phyloP scores from a whole-genome alignment of 2,888 invertebrate genomes.

The Caenorhabditis plicata region DNA sequence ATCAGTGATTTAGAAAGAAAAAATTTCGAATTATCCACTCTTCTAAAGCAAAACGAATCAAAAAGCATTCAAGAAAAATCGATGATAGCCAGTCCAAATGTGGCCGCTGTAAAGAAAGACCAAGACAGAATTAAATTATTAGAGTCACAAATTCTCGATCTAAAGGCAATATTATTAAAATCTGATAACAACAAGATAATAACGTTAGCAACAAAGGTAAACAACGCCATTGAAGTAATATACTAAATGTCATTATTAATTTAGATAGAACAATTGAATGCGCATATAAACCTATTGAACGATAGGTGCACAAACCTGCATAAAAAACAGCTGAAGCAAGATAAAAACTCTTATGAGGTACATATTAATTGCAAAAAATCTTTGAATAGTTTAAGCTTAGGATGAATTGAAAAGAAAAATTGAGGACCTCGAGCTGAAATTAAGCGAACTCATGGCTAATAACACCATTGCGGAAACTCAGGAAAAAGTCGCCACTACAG shows the following conservation, averaged over 20 bases:
- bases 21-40: constrained; percentile 38
- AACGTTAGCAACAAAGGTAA: constrained; percentile 61
- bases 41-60: constrained; percentile 37
- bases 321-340: constrained; percentile 48
- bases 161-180: constrained; percentile 55
- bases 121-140: constrained; percentile 45
- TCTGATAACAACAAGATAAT: constrained; percentile 64
- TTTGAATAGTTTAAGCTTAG: constrained; percentile 29
- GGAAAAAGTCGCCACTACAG: constrained; percentile 50
- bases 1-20: constrained; percentile 58
- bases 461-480: constrained; percentile 37
- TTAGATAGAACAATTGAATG: constrained; percentile 58
- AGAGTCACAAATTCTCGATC: constrained; percentile 44
- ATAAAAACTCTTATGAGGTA: too few species aligned
- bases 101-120: constrained; percentile 43
- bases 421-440: constrained; percentile 57
- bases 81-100: constrained; percentile 28
- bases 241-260: neutral
- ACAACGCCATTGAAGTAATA: neutral
- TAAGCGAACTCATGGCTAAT: constrained; percentile 48
- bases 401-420: constrained; percentile 57
- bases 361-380: too few species aligned
- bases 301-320: constrained; percentile 61
- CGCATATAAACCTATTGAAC: constrained; percentile 58
- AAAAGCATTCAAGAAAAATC: constrained; percentile 1